Evolutionary conservation across 2,113 vertebrate species (phyloP).

Genomic region (Ceyx melanurus): DNA sequence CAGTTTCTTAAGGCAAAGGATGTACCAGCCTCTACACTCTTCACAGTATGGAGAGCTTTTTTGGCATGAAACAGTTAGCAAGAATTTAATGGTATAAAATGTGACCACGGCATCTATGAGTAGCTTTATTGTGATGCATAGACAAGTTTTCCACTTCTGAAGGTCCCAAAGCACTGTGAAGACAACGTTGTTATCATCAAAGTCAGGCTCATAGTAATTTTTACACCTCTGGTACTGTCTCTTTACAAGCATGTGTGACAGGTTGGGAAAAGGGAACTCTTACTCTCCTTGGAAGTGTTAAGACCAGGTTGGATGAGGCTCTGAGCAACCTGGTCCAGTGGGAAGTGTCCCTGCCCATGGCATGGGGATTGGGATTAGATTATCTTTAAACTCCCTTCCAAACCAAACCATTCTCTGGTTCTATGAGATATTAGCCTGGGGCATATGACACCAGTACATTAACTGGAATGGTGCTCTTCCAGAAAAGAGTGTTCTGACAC

Average conservation of each 20-base stretch:
- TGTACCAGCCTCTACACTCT: background rate
- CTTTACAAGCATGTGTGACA: background rate
- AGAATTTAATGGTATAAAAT: background rate
- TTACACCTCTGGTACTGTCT: background rate
- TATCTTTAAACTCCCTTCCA: background rate
- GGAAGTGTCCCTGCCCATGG: background rate
- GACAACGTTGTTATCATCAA: background rate
- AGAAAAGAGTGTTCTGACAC: background rate
- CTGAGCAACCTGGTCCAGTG: background rate
- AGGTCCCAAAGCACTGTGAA: background rate
- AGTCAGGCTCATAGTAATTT: background rate
- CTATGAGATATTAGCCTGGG: background rate
- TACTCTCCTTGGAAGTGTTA: background rate
- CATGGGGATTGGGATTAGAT: background rate
- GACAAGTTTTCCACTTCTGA: background rate
- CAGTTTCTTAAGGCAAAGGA: background rate
- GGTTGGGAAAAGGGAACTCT: background rate
- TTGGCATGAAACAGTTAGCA: background rate
- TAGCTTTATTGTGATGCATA: background rate
- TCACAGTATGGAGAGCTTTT: background rate
- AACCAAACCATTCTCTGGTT: background rate
- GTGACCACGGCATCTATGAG: background rate
- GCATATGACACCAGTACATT: background rate
- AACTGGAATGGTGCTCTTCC: no score
- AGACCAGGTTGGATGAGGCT: background rate